Conservation (phyloP, 2,113 vertebrate species). For the Atractosteus spatula region DNA sequence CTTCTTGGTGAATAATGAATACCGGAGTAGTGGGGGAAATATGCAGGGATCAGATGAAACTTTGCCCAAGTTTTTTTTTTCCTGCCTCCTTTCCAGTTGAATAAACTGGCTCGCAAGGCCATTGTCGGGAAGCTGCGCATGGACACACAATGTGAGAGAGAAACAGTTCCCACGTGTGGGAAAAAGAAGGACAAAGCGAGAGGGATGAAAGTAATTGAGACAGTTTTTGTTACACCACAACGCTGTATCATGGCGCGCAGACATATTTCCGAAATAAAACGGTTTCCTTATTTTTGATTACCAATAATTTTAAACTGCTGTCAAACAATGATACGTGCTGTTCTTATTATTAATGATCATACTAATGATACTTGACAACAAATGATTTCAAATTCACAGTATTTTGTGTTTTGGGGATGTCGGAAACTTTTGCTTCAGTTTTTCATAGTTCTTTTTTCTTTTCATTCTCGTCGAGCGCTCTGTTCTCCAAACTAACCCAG, state of each 20-base stretch:
- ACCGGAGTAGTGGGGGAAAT: conserved; percentile 31
- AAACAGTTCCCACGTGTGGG: conserved; percentile 65
- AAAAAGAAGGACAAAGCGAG: conserved; percentile 43
- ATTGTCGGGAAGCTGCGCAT: conserved; percentile 52
- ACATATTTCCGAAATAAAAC: background rate
- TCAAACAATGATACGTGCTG: conserved; percentile 8
- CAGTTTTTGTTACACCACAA: conserved; percentile 40
- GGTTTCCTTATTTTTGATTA: no score
- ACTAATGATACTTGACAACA: background rate
- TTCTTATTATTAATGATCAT: conserved; percentile 4
- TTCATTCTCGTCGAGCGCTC: no score
- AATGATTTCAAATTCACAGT: background rate
- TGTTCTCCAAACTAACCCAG: background rate
- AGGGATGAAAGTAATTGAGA: conserved; percentile 42
- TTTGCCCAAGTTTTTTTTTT: conserved; percentile 39
- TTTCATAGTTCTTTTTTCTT: no score
- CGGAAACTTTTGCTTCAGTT: no score
- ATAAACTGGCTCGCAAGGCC: conserved; percentile 49
- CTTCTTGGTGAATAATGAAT: conserved; percentile 27
- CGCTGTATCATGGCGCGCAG: conserved; percentile 17
- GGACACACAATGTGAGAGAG: conserved; percentile 49
- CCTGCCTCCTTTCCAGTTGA: conserved; percentile 47
- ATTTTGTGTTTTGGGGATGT: no score
- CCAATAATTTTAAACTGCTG: conserved; percentile 15
- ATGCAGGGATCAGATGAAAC: conserved; percentile 47